Evolutionary conservation across 1,140 invertebrate species (phyloP).

Genomic region (Panagrolaimus sp.): DNA sequence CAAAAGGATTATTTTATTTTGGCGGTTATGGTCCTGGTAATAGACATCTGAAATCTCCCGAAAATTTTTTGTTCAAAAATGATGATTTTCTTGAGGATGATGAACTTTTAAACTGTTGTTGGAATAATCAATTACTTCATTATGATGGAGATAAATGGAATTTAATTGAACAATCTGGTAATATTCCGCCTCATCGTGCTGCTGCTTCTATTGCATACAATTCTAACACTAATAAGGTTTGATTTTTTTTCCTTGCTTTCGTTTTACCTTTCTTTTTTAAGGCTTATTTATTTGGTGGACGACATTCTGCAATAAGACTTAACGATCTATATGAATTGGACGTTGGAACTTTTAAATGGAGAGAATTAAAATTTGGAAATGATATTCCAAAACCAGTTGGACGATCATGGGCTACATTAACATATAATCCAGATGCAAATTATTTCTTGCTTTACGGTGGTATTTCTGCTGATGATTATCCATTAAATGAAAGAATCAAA

Average conservation of each 20-base stretch:
- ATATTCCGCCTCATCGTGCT: slow-evolving; percentile 19
- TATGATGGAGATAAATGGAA: slow-evolving; percentile 24
- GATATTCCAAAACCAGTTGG: slow-evolving; percentile 2
- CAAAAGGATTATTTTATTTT: slow-evolving; percentile 18
- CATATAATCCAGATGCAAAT: slow-evolving; percentile 5
- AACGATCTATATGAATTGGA: slow-evolving; percentile 21
- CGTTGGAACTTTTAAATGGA: slow-evolving; percentile 12
- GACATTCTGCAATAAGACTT: not conserved
- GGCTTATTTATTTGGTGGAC: slow-evolving; percentile 19
- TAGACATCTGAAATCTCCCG: not conserved
- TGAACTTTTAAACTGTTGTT: slow-evolving; percentile 7
- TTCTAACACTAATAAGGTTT: slow-evolving; percentile 10
- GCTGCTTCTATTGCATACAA: slow-evolving; percentile 19
- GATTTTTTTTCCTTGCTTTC: too few species aligned
- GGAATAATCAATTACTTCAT: slow-evolving; percentile 28
- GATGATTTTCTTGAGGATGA: slow-evolving; percentile 13
- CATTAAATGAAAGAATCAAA: slow-evolving; percentile 5
- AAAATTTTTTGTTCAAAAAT: slow-evolving; percentile 16
- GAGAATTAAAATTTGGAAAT: not conserved
- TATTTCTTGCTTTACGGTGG: slow-evolving; percentile 15
- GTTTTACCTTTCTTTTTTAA: too few species aligned
- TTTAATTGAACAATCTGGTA: slow-evolving; percentile 12
- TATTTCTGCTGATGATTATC: slow-evolving; percentile 13
- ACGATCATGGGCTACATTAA: slow-evolving; percentile 23
- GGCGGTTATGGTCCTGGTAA: slow-evolving; percentile 21